Percentiles rank a stretch among this genome's conserved stretches.
phyloP scores from a whole-genome alignment of 2,888 invertebrate genomes.

The Drosophila prolongata region DNA sequence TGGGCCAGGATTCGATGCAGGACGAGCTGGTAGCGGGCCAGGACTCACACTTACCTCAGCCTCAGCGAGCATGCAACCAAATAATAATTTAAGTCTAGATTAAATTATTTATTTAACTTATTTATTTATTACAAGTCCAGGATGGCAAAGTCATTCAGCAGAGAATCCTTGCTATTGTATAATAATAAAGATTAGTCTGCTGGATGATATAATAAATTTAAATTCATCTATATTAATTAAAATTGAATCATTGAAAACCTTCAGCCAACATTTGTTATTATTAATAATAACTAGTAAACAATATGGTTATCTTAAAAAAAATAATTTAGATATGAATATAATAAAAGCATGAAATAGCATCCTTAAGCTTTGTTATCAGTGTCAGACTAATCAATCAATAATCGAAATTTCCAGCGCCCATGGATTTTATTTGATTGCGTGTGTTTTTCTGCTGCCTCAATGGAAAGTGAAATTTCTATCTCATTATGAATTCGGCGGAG shows the following conservation, averaged over 20 bases:
- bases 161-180: constrained; percentile 4
- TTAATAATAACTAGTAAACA: too few relatives aligned
- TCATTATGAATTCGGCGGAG: constrained; percentile 56
- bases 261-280: too few relatives aligned
- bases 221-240: background rate
- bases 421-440: constrained; percentile 28
- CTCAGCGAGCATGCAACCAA: constrained; percentile 79
- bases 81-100: constrained; percentile 80
- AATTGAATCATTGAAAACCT: background rate
- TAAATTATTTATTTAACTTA: constrained; percentile 78
- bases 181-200: constrained; percentile 7
- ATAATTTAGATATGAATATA: background rate
- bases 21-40: constrained; percentile 62
- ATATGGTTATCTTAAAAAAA: too few relatives aligned
- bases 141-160: constrained; percentile 40
- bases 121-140: constrained; percentile 54
- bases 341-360: background rate
- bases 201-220: background rate
- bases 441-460: constrained; percentile 10
- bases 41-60: constrained; percentile 49
- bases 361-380: too few relatives aligned
- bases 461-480: constrained; percentile 63
- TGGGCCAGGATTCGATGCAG: background rate
- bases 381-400: background rate
- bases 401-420: constrained; percentile 15